phyloP scores from a whole-genome alignment of 2,797 vertebrate species.

The Syngnathus acus region DNA sequence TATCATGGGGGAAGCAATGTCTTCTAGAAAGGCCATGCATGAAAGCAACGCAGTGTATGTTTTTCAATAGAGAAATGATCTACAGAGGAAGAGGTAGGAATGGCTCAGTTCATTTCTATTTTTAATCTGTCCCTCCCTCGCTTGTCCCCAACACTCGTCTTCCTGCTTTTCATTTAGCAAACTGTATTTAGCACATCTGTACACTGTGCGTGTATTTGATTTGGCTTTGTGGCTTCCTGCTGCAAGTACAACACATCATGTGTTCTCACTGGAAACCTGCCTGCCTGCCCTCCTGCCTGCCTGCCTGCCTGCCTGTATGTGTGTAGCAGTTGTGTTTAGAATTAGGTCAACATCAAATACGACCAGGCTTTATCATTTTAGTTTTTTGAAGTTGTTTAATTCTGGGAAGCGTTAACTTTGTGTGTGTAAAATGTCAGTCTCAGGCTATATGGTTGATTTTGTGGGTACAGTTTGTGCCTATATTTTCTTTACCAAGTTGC shows the following conservation, averaged over 20 bases:
- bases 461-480: conserved; percentile 26
- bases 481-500: conserved; percentile 51
- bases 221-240: conserved; percentile 52
- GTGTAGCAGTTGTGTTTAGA: no score
- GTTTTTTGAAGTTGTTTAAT: neutral
- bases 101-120: neutral
- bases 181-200: conserved; percentile 17
- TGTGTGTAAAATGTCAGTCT: conserved; percentile 14
- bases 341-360: neutral
- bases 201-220: conserved; percentile 22
- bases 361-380: neutral
- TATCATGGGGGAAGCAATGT: neutral
- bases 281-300: neutral
- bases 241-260: conserved; percentile 36
- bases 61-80: no score
- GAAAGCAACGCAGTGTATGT: neutral
- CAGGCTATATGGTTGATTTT: neutral
- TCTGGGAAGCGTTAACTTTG: conserved; percentile 3
- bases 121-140: neutral
- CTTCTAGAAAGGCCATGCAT: neutral
- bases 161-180: conserved; percentile 9
- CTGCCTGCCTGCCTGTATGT: neutral
- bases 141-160: neutral
- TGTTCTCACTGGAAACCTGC: conserved; percentile 12
- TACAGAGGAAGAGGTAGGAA: no score